A percentile compares a stretch with the other conserved stretches of the same genome.
Evolutionary conservation across 2,113 vertebrate genomes (phyloP).

Genomic region (Corythoichthys haematopterus): DNA sequence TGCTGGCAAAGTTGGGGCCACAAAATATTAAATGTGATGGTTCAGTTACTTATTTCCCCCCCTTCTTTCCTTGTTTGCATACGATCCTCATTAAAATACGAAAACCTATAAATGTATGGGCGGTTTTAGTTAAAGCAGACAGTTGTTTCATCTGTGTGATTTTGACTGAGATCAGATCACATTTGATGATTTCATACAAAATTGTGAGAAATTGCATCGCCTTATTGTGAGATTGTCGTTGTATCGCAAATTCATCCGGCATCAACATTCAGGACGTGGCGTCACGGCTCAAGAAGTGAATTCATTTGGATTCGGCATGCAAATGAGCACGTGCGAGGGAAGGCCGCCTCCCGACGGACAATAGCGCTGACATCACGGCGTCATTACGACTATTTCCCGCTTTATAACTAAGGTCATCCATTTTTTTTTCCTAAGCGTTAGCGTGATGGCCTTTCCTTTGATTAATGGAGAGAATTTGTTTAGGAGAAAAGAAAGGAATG

Average conservation of each 20-base stretch:
- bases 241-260: slow-evolving; percentile 60
- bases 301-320: slow-evolving; percentile 99
- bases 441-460: slow-evolving; percentile 85
- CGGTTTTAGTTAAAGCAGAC: too few relatives aligned
- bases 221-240: too few relatives aligned
- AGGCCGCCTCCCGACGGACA: slow-evolving; percentile 4
- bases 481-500: slow-evolving; percentile 73
- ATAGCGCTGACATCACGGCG: slow-evolving; percentile 19
- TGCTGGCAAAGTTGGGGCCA: too few relatives aligned
- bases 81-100: too few relatives aligned
- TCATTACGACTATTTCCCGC: slow-evolving; percentile 31
- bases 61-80: too few relatives aligned
- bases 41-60: too few relatives aligned
- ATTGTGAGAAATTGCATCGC: too few relatives aligned
- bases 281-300: slow-evolving; percentile 88
- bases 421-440: slow-evolving; percentile 91
- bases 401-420: slow-evolving; percentile 65
- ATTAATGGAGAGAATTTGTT: slow-evolving; percentile 94
- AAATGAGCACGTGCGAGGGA: slow-evolving; percentile 84
- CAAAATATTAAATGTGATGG: too few relatives aligned
- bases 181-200: too few relatives aligned
- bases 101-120: too few relatives aligned
- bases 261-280: slow-evolving; percentile 93
- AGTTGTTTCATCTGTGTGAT: too few relatives aligned
- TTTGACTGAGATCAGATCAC: too few relatives aligned